Conservation (phyloP, 2,113 vertebrate species). For the Limanda limanda region DNA sequence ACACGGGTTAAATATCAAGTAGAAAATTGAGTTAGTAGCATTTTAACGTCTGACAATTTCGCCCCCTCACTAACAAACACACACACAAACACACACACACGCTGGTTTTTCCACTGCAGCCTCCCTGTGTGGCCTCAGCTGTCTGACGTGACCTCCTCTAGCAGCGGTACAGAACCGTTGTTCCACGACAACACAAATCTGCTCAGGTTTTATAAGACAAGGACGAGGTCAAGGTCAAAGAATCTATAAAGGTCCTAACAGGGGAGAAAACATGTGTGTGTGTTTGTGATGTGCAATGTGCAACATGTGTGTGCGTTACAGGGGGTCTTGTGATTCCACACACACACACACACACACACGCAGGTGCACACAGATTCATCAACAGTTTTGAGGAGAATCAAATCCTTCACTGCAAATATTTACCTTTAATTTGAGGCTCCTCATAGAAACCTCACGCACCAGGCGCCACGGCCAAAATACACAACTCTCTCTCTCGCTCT, state of each 20-base stretch:
- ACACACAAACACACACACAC: background rate
- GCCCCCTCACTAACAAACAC: background rate
- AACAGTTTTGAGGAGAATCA: constrained; percentile 47
- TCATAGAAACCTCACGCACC: constrained; percentile 53
- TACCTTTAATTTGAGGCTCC: constrained; percentile 55
- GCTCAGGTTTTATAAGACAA: constrained; percentile 34
- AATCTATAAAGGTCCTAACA: background rate
- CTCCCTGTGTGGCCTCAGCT: constrained; percentile 38
- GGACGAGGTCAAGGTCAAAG: constrained; percentile 7
- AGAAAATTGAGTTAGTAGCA: background rate
- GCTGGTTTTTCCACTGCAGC: background rate
- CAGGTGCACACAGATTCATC: background rate
- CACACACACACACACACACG: background rate
- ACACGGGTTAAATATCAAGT: no score
- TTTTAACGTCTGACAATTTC: background rate
- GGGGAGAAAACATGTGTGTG: background rate
- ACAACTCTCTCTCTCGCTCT: constrained; percentile 15
- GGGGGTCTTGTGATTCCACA: no score
- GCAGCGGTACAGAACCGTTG: background rate
- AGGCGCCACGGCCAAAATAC: constrained; percentile 67
- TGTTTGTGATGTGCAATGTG: background rate
- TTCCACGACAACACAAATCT: constrained; percentile 4
- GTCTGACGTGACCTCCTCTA: constrained; percentile 16
- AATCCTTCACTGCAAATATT: constrained; percentile 60
- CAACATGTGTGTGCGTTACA: background rate